Evolutionary conservation across 2,113 vertebrate species (phyloP), one percentile per base, ranked within the genome.

Genomic region (Syngnathoides biaculeatus): DNA sequence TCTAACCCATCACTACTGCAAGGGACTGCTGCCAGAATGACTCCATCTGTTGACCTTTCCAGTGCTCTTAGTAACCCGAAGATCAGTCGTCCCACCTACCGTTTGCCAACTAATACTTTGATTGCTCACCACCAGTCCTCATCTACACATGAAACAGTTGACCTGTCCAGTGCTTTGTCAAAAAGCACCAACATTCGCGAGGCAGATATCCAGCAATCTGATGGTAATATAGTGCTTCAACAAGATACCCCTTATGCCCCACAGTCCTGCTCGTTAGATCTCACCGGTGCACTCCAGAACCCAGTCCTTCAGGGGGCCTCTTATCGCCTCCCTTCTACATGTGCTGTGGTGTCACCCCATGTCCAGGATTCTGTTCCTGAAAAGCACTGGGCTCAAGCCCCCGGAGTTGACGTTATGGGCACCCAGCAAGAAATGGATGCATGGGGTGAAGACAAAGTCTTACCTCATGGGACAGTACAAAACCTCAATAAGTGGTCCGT

Each of bases 321-420:
- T 40, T 88, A 80, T 27, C 79, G 64, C 9, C 72, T 90, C 8
- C 78, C 85, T 35, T 92, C 83, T 38, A 93, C 93, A 69, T 98
- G 95, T 68, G 96, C 96, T 2, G 92, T 98, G 26, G 95, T 97
- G 67, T 92, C 93, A 85, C 95, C 97, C 42, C 93, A 92, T 73
- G 87, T 96, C 35, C 94, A 96, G 59, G 92, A 91, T 73, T 68
- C 92, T 71, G 89, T 87, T 20, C 87, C 84, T 69, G 90, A 75
- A 71, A 89, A 93, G 78, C 92, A 94, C 79, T 94, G 89, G 91
- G 89, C 90, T 72, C 85, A 75, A 64, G 85, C 85, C 17, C 81
- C 90, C 61, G 81, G 82, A 69, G 79, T 79, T 72, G 89, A 82
- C 48, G 84, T 85, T 56, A 78, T 60, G 2, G 72, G 39, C 38